Evolutionary conservation across 2,888 invertebrate species (phyloP), one percentile per base, ranked within the genome.

Genomic region (Apoda limacodes): DNA sequence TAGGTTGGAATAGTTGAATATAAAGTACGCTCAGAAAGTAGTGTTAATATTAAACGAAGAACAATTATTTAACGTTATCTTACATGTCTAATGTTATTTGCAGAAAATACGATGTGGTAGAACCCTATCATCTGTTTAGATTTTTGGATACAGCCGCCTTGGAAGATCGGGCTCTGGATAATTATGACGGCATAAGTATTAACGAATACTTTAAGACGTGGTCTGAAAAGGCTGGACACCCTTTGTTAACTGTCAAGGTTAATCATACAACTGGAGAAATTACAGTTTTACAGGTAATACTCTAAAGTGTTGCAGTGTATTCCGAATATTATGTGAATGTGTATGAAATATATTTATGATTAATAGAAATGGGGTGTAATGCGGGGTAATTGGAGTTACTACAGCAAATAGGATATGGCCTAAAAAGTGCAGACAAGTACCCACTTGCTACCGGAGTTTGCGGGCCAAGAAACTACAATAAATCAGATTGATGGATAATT

Each of bases 201-300:
- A 52, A 58, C 12, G 45, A 56, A 1, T 83, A 86, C 47, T 83
- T 87, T 58, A 71, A 60, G 31, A 66, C 81, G 1, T 89, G 88
- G 88, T 82, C 85, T 0, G 72, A 78, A 25, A 80, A 86, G 43
- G 64, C 81, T 32, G 87, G 87, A 2, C 87, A 83, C 49, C 88
- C 88, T 1, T 48, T 87, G 1, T 38, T 88, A 7, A 78, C 57
- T 1, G 84, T 87, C 0, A 45, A 30, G 1, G 55, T 82, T n/a
- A 45, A 83, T 41, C 76, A 82, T 12, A 33, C 22, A 0, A 67
- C 65, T 13, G 68, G 71, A 19, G 39, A 22, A 1, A 70, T 80
- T 39, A 50, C 22, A 3, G 43, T 84, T 3, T 52, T 46, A 1
- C 85, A 85, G 66, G 71, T 82, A 55, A 36, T n/a, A n/a, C n/a